A percentile compares a stretch with the other conserved stretches of the same genome.
phyloP scores from a whole-genome alignment of 2,113 vertebrate species.

The Alaudala cheleensis region DNA sequence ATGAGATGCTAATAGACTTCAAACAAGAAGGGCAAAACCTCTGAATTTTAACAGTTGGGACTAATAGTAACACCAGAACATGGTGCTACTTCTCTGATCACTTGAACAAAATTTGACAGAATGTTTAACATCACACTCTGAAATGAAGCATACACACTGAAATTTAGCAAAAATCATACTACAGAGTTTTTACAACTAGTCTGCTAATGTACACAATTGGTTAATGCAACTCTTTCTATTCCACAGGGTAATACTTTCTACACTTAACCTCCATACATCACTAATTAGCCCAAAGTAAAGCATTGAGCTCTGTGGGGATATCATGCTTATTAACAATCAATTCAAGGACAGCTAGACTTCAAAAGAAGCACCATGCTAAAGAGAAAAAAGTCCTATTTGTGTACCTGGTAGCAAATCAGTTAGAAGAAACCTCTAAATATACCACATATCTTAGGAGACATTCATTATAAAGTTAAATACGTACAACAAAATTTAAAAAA shows the following conservation, averaged over 20 bases:
- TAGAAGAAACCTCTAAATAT: background rate
- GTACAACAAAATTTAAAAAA: background rate
- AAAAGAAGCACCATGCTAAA: background rate
- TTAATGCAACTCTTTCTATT: background rate
- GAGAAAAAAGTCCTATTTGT: background rate
- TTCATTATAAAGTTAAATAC: background rate
- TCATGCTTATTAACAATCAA: background rate
- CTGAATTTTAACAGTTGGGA: background rate
- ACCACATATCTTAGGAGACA: background rate
- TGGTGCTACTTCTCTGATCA: background rate
- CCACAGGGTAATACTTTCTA: background rate
- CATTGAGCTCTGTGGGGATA: background rate
- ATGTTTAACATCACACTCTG: background rate
- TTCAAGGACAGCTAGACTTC: background rate
- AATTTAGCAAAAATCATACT: background rate
- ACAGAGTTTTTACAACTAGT: background rate
- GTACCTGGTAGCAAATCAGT: background rate
- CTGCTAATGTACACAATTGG: background rate
- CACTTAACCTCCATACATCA: background rate
- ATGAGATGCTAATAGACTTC: background rate
- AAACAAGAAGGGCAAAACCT: background rate
- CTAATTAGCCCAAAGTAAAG: background rate
- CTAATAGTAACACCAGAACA: background rate
- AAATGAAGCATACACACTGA: background rate
- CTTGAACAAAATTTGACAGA: background rate